Evolutionary conservation across 2,113 vertebrate genomes (phyloP).

Genomic region (Terrapene triunguis): DNA sequence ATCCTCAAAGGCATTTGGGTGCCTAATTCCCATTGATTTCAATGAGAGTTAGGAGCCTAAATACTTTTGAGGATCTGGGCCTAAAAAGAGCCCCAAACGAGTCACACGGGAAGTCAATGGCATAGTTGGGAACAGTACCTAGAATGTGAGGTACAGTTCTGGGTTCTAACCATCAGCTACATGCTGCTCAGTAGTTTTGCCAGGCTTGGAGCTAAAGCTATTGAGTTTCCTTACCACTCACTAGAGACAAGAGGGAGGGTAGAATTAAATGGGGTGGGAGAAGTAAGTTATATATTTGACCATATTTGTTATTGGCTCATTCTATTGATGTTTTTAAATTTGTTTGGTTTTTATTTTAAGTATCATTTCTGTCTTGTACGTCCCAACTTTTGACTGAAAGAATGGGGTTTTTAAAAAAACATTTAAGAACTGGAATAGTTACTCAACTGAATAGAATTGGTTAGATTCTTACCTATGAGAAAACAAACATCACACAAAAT

Average conservation of each 20-base stretch:
- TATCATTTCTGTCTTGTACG: background rate
- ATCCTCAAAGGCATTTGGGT: background rate
- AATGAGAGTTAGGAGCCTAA: background rate
- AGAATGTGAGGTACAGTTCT: background rate
- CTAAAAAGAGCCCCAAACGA: background rate
- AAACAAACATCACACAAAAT: background rate
- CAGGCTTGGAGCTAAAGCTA: background rate
- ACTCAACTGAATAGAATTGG: background rate
- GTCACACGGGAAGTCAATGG: background rate
- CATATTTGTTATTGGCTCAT: background rate
- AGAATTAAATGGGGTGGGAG: background rate
- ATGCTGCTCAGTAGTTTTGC: background rate
- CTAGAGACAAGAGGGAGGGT: background rate
- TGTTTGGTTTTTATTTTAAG: background rate
- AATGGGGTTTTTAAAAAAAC: background rate
- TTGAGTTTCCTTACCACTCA: background rate
- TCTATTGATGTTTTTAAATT: background rate
- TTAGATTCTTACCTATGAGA: background rate
- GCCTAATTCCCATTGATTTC: background rate
- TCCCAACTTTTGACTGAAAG: background rate
- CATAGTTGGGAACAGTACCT: background rate
- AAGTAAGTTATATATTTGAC: background rate
- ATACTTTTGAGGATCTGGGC: background rate
- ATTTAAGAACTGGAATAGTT: background rate
- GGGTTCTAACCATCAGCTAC: background rate